Conservation (phyloP, 2,797 vertebrate species). For the Echeneis naucrates region DNA sequence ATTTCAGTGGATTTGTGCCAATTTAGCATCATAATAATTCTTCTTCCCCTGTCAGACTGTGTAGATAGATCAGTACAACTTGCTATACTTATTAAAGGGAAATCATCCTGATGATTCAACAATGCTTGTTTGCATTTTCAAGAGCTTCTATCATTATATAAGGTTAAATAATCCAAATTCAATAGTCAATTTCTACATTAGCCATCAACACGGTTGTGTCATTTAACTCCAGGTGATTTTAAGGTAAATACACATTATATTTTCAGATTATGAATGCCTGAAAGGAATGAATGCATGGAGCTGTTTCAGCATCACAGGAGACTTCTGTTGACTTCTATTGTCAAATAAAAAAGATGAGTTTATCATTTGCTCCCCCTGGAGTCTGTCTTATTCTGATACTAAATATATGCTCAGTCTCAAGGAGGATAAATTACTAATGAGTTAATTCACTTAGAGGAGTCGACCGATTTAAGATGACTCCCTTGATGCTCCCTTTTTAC, state of each 20-base stretch:
- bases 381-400: constrained; percentile 36
- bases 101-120: too few relatives aligned
- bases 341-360: constrained; percentile 31
- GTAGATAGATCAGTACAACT: not conserved
- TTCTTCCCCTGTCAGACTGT: constrained; percentile 23
- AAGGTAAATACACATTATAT: not conserved
- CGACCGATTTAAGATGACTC: constrained; percentile 52
- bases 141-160: constrained; percentile 1
- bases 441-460: constrained; percentile 72
- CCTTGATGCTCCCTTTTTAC: constrained; percentile 28
- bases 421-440: constrained; percentile 57
- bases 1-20: constrained; percentile 65
- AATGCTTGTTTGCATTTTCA: not conserved
- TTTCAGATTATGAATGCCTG: not conserved
- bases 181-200: constrained; percentile 4
- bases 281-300: constrained; percentile 17
- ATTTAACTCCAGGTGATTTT: not conserved
- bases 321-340: not conserved
- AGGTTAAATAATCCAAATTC: not conserved
- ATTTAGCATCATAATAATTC: constrained; percentile 23
- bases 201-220: not conserved
- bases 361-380: constrained; percentile 18
- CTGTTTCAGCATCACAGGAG: not conserved
- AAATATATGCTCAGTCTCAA: constrained; percentile 50
- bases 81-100: not conserved